Percentiles rank a stretch among this genome's conserved stretches.
Evolutionary conservation across 2,113 vertebrate genomes (phyloP).

Genomic region (Loxodonta africana): DNA sequence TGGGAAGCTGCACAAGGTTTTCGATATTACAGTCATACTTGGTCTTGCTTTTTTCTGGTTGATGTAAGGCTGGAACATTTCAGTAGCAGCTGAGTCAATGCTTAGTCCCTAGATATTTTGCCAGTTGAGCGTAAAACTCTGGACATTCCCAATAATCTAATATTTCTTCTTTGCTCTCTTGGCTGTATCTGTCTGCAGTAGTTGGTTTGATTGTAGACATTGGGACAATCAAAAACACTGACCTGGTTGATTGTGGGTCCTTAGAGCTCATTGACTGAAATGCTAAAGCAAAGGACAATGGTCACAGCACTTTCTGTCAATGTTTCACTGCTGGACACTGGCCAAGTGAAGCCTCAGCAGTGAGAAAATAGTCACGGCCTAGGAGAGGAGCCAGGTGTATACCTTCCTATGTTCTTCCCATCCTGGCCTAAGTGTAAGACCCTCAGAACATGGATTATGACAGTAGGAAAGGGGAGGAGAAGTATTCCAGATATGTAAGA

Average conservation of each 20-base stretch:
- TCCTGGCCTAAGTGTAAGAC: not conserved
- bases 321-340: not conserved
- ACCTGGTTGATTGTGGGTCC: not conserved
- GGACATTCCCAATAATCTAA: not conserved
- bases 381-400: not conserved
- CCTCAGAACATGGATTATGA: not conserved
- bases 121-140: not conserved
- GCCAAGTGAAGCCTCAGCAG: not conserved
- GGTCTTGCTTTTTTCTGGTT: conserved; percentile 7
- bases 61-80: conserved; percentile 6
- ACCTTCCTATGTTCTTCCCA: not conserved
- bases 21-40: not conserved
- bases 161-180: conserved; percentile 39
- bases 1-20: not conserved
- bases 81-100: not conserved
- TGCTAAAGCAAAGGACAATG: not conserved
- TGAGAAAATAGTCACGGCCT: not conserved
- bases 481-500: not conserved
- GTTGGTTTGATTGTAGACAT: not conserved
- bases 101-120: not conserved
- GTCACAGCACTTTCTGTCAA: not conserved
- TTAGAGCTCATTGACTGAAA: not conserved
- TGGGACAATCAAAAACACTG: not conserved
- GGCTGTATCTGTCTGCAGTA: not conserved
- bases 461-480: not conserved